Base-by-base conservation (phyloP, 1,140 invertebrate species). In the Chrysoperla carnea region DNA sequence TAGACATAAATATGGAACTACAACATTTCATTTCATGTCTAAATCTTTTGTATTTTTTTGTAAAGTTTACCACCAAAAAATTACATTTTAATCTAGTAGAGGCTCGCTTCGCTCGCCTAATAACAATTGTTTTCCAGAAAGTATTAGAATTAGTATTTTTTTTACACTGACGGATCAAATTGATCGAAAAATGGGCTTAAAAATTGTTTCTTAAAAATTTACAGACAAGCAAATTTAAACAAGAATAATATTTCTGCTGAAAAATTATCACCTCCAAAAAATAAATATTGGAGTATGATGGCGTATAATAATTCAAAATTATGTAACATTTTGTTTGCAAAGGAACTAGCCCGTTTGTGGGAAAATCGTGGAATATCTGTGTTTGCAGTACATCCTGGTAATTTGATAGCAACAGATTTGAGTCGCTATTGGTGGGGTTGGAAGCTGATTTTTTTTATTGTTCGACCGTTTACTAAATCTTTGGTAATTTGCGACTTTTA, bases 251-350 rank as follows among this genome's bases (percentile, higher is more conserved):
- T 82, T 46, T 66, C 48, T 44, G 44, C 51, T 58, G 33, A 54
- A 56, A 29, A 56, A 55, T 44, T 66, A 54, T 42, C 54, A 57
- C 49, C 54, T 55, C 48, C 63, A 50, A 38, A 69, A 62, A 41
- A 60, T 61, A 4, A 58, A 58, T 93, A 81, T 60, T 78, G 75
- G 62, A 69, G 75, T 37, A 80, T 92, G 68, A 74, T 73, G 58
- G 81, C 85, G 1, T 96, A 94, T 55, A 91, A 92, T 55, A 74
- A 89, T 61, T 82, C 83, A 0, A 96, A 96, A 66, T 63, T 95
- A 13, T 92, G 81, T 54, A 91, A 92, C 63, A 67, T 94, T 29
- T 62, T 94, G 9, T 87, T 89, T 53, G 77, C 81, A 5, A 69
- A 78, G 52, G 82, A 85, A 58, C 57, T 91, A 9, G 73, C 84